Conservation (phyloP, 2,797 vertebrate species). For the Enteromius anoplus region DNA sequence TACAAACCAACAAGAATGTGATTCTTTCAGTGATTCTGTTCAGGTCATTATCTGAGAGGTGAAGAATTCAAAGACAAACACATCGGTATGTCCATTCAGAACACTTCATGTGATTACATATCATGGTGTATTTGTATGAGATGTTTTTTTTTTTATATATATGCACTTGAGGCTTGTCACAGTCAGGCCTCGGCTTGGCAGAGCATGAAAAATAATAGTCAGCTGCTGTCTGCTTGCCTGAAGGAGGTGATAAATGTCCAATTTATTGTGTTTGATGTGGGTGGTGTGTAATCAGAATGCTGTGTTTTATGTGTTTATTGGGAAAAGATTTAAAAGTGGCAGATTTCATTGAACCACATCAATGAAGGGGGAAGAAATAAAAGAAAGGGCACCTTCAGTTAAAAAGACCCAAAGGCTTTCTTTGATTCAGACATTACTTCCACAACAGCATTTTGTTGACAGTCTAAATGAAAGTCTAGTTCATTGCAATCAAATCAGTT, state of each 20-base stretch:
- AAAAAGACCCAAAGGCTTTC: neutral
- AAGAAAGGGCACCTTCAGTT: neutral
- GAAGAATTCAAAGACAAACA: neutral
- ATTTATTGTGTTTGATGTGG: conserved; percentile 22
- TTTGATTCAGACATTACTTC: too few species aligned
- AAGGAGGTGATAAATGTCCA: conserved; percentile 5
- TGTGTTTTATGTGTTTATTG: conserved; percentile 5
- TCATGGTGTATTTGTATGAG: conserved; percentile 3
- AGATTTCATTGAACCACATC: conserved; percentile 5
- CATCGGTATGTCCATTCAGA: neutral
- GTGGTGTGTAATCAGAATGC: neutral
- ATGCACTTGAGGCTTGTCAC: conserved; percentile 1
- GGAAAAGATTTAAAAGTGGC: conserved; percentile 12
- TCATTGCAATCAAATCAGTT: neutral
- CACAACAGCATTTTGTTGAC: neutral
- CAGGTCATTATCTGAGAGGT: neutral
- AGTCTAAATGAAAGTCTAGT: neutral
- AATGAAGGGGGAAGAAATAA: neutral
- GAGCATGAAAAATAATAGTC: conserved; percentile 24
- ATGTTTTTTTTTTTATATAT: conserved; percentile 11
- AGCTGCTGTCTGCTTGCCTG: conserved; percentile 27
- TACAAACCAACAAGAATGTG: neutral
- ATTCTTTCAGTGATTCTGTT: neutral
- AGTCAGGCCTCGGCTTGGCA: conserved; percentile 8
- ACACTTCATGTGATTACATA: conserved; percentile 1